phyloP scores from a whole-genome alignment of 2,797 vertebrate species.

The Discoglossus pictus region DNA sequence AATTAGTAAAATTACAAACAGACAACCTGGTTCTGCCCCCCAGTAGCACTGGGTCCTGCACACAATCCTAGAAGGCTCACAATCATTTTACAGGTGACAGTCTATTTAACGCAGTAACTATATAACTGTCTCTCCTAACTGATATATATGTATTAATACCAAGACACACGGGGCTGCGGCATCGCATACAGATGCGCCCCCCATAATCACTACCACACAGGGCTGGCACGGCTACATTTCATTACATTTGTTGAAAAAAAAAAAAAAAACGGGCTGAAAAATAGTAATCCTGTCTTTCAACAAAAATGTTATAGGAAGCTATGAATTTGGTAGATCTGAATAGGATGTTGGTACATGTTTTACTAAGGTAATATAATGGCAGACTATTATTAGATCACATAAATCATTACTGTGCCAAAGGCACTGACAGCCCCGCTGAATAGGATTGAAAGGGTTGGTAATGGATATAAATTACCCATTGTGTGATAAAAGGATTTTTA shows the following conservation, averaged over 20 bases:
- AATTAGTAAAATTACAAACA: no score
- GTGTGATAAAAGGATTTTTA: conserved; percentile 99
- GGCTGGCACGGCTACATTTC: conserved; percentile 74
- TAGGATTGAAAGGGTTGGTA: conserved; percentile 99
- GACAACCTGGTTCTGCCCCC: no score
- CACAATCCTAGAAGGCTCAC: no score
- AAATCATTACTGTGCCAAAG: conserved; percentile 99
- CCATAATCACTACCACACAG: conserved; percentile 38
- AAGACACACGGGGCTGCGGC: not conserved
- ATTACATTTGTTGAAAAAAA: conserved; percentile 77
- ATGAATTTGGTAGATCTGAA: conserved; percentile 98
- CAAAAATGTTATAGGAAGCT: conserved; percentile 98
- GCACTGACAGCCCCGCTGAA: conserved; percentile 99
- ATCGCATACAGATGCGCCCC: conserved; percentile 2
- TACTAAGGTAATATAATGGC: conserved; percentile 99
- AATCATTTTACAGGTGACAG: no score
- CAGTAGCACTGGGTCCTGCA: no score
- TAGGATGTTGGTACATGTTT: conserved; percentile 99
- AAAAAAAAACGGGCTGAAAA: conserved; percentile 76
- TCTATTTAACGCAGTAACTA: no score
- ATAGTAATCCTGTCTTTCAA: conserved; percentile 96
- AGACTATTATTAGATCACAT: conserved; percentile 99
- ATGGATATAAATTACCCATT: conserved; percentile 99
- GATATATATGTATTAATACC: conserved; percentile 19
- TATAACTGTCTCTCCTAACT: not conserved